Evolutionary conservation across 2,888 invertebrate species (phyloP), one percentile per base, ranked within the genome.

Genomic region (Oligia fasciuncula): DNA sequence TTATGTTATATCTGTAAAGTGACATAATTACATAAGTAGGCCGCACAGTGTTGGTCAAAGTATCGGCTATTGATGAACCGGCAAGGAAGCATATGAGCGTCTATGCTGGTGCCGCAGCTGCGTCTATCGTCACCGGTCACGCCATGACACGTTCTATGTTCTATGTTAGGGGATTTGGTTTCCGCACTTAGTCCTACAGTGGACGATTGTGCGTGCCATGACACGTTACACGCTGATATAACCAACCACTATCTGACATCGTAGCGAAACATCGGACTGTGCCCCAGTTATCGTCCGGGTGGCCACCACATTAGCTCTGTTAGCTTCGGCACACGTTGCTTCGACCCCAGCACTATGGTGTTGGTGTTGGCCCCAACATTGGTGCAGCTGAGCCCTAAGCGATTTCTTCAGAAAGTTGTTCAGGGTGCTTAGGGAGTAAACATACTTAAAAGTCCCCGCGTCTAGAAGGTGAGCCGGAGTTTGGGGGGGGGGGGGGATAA

Each of bases 1-100:
- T 94, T 83, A 97, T 94, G 29, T 93, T 93, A 81, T 93, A 96
- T 46, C 97, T 97, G 88, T 71, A 91, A 91, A 80, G 65, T 69
- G 69, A 65, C 60, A 69, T 69, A 57, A 19, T 83, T 35, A 71
- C 40, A n/a, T 71, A 63, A 71, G 62, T 40, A n/a, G 17, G 40
- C 5, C n/a, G 11, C n/a, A 19, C 17, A 17, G 40, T 40, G 40
- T 11, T 14, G 46, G 9, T 13, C 23, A 54, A 46, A 43, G 23
- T 63, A 43, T 23, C 46, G 29, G 46, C 13, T 17, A 11, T 46
- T 40, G 19, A n/a, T n/a, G 40, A 23, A 68, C 29, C 46, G 9
- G 11, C 14, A 49, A 73, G 46, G 29, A 35, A 35, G 17, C 13
- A 76, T 13, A 43, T 43, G 29, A 17, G 29, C 9, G 13, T 43